Conservation (phyloP, 2,888 invertebrate species). For the Noctuana brunneofusca region DNA sequence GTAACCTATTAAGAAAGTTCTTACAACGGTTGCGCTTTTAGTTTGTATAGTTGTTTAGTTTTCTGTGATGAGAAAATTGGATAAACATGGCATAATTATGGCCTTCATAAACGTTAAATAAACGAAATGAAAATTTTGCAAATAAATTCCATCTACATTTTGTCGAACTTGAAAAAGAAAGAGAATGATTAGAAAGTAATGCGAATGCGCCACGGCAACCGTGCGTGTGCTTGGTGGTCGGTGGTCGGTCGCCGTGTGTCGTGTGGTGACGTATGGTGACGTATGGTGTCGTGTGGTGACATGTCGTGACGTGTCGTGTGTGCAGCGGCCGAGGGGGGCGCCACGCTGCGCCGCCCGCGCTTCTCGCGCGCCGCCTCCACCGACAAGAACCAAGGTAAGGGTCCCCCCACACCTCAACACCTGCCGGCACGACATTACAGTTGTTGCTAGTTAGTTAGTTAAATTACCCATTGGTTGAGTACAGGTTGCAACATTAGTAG, state of each 20-base stretch:
- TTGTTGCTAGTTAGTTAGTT: no score
- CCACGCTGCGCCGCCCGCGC: conserved; percentile 74
- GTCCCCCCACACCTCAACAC: no score
- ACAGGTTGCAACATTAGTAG: no score
- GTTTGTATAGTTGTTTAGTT: no score
- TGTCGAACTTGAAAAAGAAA: neutral
- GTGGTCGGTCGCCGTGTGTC: conserved; percentile 29
- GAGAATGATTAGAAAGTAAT: neutral
- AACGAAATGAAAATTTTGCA: no score
- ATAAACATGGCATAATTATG: no score
- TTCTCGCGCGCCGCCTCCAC: conserved; percentile 80
- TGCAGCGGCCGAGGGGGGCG: conserved; percentile 63
- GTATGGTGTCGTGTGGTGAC: conserved; percentile 39
- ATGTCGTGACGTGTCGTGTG: conserved; percentile 50
- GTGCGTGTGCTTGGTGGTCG: conserved; percentile 37
- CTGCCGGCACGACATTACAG: no score
- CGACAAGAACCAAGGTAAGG: conserved; percentile 77
- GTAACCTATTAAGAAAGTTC: no score
- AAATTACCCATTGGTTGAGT: no score
- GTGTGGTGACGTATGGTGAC: conserved; percentile 39
- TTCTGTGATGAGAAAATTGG: no score
- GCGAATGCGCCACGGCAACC: conserved; percentile 13
- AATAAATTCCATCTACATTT: neutral
- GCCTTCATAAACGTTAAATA: no score
- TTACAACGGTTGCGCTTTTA: no score